Conservation (phyloP, 2,888 invertebrate genomes). For the Apomyelois bistriatella region DNA sequence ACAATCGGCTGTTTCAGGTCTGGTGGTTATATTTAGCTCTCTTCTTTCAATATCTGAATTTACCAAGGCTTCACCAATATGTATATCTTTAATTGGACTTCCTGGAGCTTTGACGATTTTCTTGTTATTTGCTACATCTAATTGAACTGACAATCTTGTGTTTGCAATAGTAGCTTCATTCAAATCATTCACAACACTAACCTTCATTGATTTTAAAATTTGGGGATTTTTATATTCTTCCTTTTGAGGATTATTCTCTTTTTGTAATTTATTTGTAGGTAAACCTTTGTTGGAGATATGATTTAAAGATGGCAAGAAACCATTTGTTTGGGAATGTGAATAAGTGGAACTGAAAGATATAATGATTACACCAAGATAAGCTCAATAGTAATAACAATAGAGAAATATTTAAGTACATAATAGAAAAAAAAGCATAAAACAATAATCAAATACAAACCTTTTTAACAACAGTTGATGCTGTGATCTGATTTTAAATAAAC, state of each 20-base stretch:
- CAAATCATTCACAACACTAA: conserved; percentile 48
- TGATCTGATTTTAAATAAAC: conserved; percentile 55
- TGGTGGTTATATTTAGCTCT: conserved; percentile 19
- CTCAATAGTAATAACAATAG: too few species aligned
- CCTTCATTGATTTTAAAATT: conserved; percentile 46
- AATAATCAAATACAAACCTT: conserved; percentile 41
- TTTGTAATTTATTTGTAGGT: conserved; percentile 47
- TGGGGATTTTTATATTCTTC: conserved; percentile 42
- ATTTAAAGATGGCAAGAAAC: conserved; percentile 28
- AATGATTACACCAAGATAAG: conserved; percentile 18
- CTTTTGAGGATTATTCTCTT: conserved; percentile 59
- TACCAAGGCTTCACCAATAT: conserved; percentile 22
- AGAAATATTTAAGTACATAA: too few species aligned
- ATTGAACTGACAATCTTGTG: conserved; percentile 46
- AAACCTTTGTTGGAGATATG: conserved; percentile 31
- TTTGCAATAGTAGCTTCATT: conserved; percentile 30
- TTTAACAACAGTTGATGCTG: conserved; percentile 66
- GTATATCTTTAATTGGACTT: conserved; percentile 27
- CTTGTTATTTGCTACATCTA: conserved; percentile 52
- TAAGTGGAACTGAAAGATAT: conserved; percentile 53
- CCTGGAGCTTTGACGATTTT: conserved; percentile 51
- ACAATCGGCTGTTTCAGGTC: conserved; percentile 20
- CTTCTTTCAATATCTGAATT: conserved; percentile 12
- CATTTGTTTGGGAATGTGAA: conserved; percentile 54
- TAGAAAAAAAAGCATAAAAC: background rate